phyloP scores from a whole-genome alignment of 2,797 vertebrate species.

The Gadopsis marmoratus region DNA sequence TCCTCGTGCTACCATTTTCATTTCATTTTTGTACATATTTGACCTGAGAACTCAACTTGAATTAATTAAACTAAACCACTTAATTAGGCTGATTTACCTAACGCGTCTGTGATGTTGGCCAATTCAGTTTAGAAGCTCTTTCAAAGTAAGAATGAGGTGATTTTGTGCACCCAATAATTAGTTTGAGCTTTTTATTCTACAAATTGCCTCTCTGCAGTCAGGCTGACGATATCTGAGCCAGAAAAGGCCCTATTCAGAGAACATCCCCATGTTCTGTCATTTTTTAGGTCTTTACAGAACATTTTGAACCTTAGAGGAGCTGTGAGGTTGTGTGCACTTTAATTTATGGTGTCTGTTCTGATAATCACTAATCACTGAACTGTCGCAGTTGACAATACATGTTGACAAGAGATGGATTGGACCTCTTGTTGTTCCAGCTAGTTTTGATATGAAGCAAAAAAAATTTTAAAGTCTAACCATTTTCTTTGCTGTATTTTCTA shows the following conservation, averaged over 20 bases:
- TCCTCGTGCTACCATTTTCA: conserved; percentile 44
- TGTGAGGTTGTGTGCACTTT: neutral
- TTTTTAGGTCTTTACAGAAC: neutral
- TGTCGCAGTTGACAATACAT: neutral
- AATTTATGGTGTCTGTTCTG: conserved; percentile 6
- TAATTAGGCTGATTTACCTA: neutral
- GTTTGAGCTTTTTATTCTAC: neutral
- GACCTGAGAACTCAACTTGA: neutral
- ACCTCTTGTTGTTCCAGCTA: neutral
- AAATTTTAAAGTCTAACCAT: conserved; percentile 49
- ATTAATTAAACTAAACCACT: neutral
- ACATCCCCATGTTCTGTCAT: neutral
- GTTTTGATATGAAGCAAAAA: conserved; percentile 17
- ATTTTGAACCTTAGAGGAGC: neutral
- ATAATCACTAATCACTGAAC: conserved; percentile 7
- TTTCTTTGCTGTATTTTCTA: conserved; percentile 59
- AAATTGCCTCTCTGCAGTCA: neutral
- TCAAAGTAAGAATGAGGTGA: neutral
- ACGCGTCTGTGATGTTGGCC: neutral
- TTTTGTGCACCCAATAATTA: neutral
- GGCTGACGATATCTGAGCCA: neutral
- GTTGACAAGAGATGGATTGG: neutral
- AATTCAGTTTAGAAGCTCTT: neutral
- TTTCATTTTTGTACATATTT: conserved; percentile 4
- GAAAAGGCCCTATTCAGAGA: neutral